A percentile compares a stretch with the other conserved stretches of the same genome.
Conservation (phyloP, 2,888 invertebrate species). For the Xestia rhomboidea region DNA sequence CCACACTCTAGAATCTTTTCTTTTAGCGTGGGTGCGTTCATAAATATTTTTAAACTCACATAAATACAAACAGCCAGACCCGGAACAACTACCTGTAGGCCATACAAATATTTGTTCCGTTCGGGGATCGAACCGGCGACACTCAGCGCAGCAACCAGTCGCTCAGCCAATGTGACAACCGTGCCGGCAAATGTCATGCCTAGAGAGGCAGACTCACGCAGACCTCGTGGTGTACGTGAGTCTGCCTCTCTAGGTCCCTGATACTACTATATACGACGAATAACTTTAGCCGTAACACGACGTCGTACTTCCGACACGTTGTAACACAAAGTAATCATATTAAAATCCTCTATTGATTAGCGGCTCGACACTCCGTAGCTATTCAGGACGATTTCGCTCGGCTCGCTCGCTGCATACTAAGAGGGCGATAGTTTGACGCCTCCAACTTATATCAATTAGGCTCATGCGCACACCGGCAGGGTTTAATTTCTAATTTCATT, state of each 20-base stretch:
- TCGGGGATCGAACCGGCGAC: neutral
- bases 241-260: too few relatives aligned
- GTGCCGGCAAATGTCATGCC: neutral
- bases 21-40: neutral
- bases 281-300: neutral
- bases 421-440: constrained; percentile 57
- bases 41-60: neutral
- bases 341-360: constrained; percentile 66
- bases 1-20: neutral
- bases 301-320: constrained; percentile 6
- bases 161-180: neutral
- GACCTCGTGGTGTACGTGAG: neutral
- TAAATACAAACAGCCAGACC: neutral
- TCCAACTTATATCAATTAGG: constrained; percentile 63
- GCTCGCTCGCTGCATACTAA: constrained; percentile 79
- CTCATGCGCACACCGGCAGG: constrained; percentile 41
- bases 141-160: neutral
- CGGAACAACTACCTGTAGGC: neutral
- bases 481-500: constrained; percentile 59
- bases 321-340: constrained; percentile 61
- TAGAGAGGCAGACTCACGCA: too few relatives aligned
- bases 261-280: neutral
- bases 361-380: constrained; percentile 50
- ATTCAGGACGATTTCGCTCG: constrained; percentile 86
- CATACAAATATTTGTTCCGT: neutral